Percentiles rank a stretch among this genome's conserved stretches.
phyloP scores from a whole-genome alignment of 2,797 vertebrate genomes.

The Rousettus madagascariensis region DNA sequence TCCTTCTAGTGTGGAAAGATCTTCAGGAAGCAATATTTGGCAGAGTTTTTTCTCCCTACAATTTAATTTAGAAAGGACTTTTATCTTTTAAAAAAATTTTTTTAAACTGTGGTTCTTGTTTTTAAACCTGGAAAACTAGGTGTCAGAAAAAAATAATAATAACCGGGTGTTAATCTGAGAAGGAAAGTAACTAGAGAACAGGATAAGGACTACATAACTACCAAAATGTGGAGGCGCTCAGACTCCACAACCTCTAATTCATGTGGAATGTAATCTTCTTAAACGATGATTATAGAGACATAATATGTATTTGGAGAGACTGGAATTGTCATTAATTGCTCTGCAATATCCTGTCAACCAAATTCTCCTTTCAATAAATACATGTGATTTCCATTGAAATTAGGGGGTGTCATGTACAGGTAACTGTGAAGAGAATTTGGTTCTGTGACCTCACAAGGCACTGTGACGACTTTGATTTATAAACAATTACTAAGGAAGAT shows the following conservation, averaged over 20 bases:
- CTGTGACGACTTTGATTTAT: background rate
- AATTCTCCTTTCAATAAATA: slow-evolving; percentile 60
- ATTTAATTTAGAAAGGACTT: background rate
- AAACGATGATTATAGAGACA: slow-evolving; percentile 54
- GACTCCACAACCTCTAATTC: slow-evolving; percentile 58
- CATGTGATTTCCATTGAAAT: slow-evolving; percentile 45
- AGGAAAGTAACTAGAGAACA: background rate
- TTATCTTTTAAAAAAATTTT: background rate
- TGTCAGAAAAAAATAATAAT: slow-evolving; percentile 2
- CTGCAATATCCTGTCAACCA: background rate
- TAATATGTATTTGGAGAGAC: slow-evolving; percentile 1
- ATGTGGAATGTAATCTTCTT: slow-evolving; percentile 51
- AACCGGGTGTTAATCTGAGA: background rate
- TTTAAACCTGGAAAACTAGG: slow-evolving; percentile 31
- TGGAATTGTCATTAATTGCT: slow-evolving; percentile 48
- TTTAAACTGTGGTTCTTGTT: background rate
- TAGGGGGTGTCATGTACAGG: slow-evolving; percentile 25
- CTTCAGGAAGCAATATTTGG: background rate
- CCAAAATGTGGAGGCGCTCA: background rate
- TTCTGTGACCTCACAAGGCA: background rate
- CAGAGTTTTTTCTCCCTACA: background rate
- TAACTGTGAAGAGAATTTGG: slow-evolving; percentile 34
- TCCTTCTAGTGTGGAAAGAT: background rate
- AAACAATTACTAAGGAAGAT: slow-evolving; percentile 4
- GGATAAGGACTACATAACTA: background rate